A percentile compares a stretch with the other conserved stretches of the same genome.
These are phyloP conservation scores for Talpa occidentalis DNA, from an alignment of 2,113 vertebrate genomes.

Conservation along the genomic window DNA sequence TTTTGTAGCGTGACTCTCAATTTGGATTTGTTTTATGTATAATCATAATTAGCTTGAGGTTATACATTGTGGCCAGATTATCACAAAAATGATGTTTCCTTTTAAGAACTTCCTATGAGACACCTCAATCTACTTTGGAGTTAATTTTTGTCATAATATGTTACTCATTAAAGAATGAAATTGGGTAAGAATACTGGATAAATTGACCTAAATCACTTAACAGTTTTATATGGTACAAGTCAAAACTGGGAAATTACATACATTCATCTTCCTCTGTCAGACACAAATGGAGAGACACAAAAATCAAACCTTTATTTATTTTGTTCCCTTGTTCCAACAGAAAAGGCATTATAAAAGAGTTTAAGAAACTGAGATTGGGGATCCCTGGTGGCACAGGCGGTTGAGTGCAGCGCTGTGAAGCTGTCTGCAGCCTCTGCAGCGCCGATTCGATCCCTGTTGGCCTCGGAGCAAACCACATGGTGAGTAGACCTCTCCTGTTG, in stretches of 20 bases:
- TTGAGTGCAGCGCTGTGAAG: too few relatives aligned
- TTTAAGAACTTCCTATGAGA: neutral
- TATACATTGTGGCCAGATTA: neutral
- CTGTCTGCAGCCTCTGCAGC: too few relatives aligned
- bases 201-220: neutral
- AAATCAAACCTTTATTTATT: constrained; percentile 14
- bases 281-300: neutral
- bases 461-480: too few relatives aligned
- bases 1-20: neutral
- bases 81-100: neutral
- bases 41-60: neutral
- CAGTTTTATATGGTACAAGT: neutral
- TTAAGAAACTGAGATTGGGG: neutral
- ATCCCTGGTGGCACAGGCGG: too few relatives aligned
- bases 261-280: neutral
- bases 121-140: neutral
- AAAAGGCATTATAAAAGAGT: neutral
- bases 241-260: neutral
- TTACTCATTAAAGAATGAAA: neutral
- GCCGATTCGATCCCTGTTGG: too few relatives aligned
- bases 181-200: neutral
- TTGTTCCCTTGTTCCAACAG: neutral
- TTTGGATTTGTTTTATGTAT: neutral
- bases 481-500: too few relatives aligned
- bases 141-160: constrained; percentile 1